phyloP scores from a whole-genome alignment of 2,113 vertebrate species.

The Scartelaos histophorus region DNA sequence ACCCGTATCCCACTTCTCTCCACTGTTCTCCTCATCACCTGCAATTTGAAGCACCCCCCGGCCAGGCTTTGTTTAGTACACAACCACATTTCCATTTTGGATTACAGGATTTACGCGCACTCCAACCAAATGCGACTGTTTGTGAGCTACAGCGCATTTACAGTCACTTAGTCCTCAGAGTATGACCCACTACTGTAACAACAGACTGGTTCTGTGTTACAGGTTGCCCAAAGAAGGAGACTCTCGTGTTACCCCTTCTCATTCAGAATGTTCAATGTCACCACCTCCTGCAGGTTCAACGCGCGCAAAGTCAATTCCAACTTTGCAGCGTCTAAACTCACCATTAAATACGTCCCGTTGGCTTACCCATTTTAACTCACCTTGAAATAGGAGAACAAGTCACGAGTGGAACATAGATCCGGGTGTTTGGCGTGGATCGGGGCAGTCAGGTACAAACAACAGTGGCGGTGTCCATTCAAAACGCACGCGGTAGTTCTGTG shows the following conservation, averaged over 20 bases:
- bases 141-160: constrained; percentile 21
- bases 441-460: constrained; percentile 1
- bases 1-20: constrained; percentile 22
- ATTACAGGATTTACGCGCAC: constrained; percentile 7
- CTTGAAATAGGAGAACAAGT: constrained; percentile 59
- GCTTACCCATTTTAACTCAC: constrained; percentile 47
- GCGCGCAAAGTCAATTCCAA: constrained; percentile 50
- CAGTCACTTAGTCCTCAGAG: constrained; percentile 16
- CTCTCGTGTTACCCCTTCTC: not conserved
- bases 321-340: constrained; percentile 35
- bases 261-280: not conserved
- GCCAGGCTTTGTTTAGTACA: constrained; percentile 30
- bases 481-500: constrained; percentile 15
- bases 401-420: constrained; percentile 38
- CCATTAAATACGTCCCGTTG: constrained; percentile 3
- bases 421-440: constrained; percentile 17
- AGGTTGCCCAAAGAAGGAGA: constrained; percentile 27
- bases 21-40: constrained; percentile 38
- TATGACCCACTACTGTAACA: constrained; percentile 20
- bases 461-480: constrained; percentile 25
- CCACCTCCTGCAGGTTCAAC: constrained; percentile 8
- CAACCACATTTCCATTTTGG: constrained; percentile 2
- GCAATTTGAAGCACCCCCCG: constrained; percentile 23
- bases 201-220: constrained; percentile 14
- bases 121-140: constrained; percentile 12